Evolutionary conservation across 2,113 vertebrate genomes (phyloP).

Genomic region (Catharus fuscescens): DNA sequence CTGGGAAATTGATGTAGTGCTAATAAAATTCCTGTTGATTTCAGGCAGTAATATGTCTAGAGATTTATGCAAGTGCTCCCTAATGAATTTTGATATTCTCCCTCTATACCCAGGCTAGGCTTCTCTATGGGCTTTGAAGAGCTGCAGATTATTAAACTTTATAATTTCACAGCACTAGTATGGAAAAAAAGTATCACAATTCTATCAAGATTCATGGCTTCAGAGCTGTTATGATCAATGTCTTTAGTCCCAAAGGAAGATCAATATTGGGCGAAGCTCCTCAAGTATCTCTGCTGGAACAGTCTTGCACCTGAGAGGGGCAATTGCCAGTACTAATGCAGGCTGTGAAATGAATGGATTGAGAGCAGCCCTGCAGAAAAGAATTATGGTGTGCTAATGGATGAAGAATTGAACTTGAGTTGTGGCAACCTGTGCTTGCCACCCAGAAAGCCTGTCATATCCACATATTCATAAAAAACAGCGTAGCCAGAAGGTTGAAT

Average conservation of each 20-base stretch:
- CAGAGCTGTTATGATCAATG: background rate
- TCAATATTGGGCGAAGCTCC: background rate
- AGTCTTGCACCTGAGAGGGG: background rate
- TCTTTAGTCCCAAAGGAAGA: background rate
- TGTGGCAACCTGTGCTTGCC: background rate
- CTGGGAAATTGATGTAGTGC: background rate
- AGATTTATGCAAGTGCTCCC: background rate
- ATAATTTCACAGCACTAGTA: background rate
- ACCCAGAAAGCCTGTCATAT: background rate
- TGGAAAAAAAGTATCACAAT: background rate
- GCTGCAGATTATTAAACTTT: background rate
- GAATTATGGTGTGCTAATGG: background rate
- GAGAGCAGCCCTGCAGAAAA: background rate
- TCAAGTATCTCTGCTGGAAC: background rate
- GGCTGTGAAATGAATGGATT: background rate
- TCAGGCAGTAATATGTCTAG: background rate
- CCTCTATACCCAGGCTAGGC: background rate
- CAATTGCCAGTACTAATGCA: background rate
- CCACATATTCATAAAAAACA: background rate
- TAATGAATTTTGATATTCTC: background rate
- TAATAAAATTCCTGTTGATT: background rate
- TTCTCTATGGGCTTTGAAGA: background rate
- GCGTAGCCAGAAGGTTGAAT: fast-evolving
- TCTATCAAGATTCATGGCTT: background rate
- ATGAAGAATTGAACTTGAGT: background rate